Conservation (phyloP, 2,888 invertebrate species). For the Drosophila lutescens region DNA sequence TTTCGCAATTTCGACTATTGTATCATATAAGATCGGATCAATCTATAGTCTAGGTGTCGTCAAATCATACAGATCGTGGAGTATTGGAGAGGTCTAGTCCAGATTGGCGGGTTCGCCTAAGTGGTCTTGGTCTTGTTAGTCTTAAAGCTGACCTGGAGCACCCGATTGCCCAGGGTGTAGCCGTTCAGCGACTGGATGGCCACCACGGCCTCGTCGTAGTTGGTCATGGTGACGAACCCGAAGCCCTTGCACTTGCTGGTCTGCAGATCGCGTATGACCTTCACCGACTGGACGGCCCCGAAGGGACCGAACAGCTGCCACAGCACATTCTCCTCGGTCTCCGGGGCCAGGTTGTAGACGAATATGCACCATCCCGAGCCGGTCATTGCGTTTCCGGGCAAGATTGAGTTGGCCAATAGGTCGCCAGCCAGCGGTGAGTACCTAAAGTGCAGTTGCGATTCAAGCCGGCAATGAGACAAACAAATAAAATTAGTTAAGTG, state of each 20-base stretch:
- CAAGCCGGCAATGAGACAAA: neutral
- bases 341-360: slow-evolving; percentile 97
- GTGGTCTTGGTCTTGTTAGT: slow-evolving; percentile 92
- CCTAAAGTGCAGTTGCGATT: slow-evolving; percentile 76
- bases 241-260: slow-evolving; percentile 99
- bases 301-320: slow-evolving; percentile 99
- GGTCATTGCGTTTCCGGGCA: slow-evolving; percentile 93
- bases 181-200: slow-evolving; percentile 98
- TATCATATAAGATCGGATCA: slow-evolving; percentile 5
- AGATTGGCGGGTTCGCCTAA: slow-evolving; percentile 59
- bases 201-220: slow-evolving; percentile 98
- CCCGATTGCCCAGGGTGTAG: slow-evolving; percentile 96
- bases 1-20: slow-evolving; percentile 61
- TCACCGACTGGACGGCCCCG: slow-evolving; percentile 98
- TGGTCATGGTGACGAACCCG: slow-evolving; percentile 99
- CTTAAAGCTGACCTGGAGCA: slow-evolving; percentile 99
- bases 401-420: slow-evolving; percentile 90
- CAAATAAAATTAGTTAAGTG: neutral
- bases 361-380: slow-evolving; percentile 93
- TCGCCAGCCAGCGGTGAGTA: slow-evolving; percentile 93
- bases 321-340: slow-evolving; percentile 97
- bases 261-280: slow-evolving; percentile 97
- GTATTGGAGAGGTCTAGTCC: slow-evolving; percentile 35
- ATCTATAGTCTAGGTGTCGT: slow-evolving; percentile 21
- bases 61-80: slow-evolving; percentile 40